Evolutionary conservation across 1,140 invertebrate genomes (phyloP), one percentile per base, ranked within the genome.

Genomic region (Neodiprion fabricii): DNA sequence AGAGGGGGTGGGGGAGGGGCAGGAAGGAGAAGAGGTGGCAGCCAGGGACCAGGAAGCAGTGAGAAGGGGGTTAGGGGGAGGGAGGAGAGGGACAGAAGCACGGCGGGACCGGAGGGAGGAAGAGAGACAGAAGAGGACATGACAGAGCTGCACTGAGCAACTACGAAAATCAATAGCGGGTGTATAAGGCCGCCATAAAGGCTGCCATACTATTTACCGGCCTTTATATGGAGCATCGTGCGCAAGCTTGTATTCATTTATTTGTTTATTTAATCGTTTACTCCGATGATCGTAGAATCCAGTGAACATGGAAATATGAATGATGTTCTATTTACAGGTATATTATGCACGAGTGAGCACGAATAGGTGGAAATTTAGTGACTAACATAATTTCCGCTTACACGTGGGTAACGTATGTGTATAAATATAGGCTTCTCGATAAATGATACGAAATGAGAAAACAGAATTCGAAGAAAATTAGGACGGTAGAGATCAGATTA

Each of bases 121-220:
- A 77, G 68, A 74, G 76, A 74, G 75, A 78, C 78, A 74, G 75
- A 76, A 72, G 68, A 68, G 53, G 53, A 74, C 71, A 74, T 81
- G 77, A 77, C 68, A 77, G 78, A 76, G 80, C 73, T 71, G 70
- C 73, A 75, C 66, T 72, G 74, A 75, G 80, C 77, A 76, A 79
- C 75, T 79, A 75, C 77, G 78, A 84, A 84, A 84, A 84, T 84
- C 83, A 83, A 84, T 84, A 84, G 79, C 72, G 71, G 73, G 70
- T 73, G 67, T 69, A 69, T 47, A 14, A 61, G 53, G 53, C 53
- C 53, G 53, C 53, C 53, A 61, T 61, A 61, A 61, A 61, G 53
- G 53, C 53, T 61, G 53, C 53, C 53, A 17, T 61, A 61, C 53
- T 61, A 61, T 61, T 61, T 17, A 61, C 11, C 53, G 53, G 11